Evolutionary conservation across 2,113 vertebrate genomes (phyloP).

Genomic region (Cyanoderma ruficeps): DNA sequence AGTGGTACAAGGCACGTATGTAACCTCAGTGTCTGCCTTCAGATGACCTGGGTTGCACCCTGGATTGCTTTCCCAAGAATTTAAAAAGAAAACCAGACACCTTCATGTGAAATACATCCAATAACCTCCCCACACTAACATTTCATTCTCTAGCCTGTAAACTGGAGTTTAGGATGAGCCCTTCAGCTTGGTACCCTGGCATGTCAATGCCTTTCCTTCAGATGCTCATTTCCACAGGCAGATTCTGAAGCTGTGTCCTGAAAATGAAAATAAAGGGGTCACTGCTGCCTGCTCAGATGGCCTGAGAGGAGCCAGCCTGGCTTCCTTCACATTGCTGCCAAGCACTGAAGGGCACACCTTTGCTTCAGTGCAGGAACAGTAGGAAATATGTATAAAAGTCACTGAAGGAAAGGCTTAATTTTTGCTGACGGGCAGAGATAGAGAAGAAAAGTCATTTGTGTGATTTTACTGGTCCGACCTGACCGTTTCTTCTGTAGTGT

Average conservation of each 20-base stretch:
- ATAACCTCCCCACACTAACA: background rate
- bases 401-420: background rate
- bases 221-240: background rate
- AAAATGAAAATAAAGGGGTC: background rate
- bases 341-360: background rate
- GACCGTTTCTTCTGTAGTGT: background rate
- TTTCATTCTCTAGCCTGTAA: background rate
- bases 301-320: background rate
- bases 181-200: background rate
- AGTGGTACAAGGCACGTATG: accelerated
- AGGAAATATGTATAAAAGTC: background rate
- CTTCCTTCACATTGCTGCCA: background rate
- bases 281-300: background rate
- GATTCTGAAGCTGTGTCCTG: background rate
- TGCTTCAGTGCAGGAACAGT: background rate
- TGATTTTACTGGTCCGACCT: background rate
- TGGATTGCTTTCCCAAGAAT: background rate
- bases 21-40: background rate
- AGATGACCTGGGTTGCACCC: background rate
- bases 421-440: background rate
- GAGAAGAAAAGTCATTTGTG: background rate
- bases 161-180: background rate
- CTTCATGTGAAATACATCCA: background rate
- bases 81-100: background rate
- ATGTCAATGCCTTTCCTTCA: background rate